phyloP scores from a whole-genome alignment of 2,113 vertebrate species.

The Sinosuthora webbiana region DNA sequence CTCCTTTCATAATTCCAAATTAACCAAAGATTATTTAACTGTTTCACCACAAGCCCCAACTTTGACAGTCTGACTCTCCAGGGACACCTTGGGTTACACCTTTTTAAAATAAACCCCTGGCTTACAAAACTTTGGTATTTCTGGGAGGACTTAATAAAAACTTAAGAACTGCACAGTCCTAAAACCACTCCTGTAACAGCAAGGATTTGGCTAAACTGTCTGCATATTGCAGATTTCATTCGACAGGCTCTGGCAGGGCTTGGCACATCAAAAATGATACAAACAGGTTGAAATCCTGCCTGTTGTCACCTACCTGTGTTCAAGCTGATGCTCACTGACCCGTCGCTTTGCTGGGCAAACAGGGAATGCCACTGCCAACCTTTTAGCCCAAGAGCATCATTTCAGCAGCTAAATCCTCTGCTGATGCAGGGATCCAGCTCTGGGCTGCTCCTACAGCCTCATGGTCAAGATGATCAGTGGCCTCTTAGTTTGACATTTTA shows the following conservation, averaged over 20 bases:
- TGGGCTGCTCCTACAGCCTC: neutral
- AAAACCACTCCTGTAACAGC: neutral
- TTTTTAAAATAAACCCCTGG: neutral
- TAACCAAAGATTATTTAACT: neutral
- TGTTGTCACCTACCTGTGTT: fast-evolving
- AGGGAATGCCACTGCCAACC: neutral
- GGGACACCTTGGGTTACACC: neutral
- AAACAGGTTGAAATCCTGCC: neutral
- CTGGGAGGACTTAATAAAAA: neutral
- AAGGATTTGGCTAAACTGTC: too few species aligned
- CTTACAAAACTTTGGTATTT: fast-evolving
- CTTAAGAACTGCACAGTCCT: fast-evolving
- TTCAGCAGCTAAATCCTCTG: neutral
- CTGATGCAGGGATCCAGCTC: neutral
- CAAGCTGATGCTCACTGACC: neutral
- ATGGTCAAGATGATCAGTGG: neutral
- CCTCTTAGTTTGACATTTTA: conserved; percentile 17
- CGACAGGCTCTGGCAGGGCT: neutral
- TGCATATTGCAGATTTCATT: neutral
- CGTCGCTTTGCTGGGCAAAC: neutral
- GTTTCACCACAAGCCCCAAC: neutral
- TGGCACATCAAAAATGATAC: fast-evolving
- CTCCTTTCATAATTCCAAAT: neutral
- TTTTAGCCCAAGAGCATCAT: neutral
- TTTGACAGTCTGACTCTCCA: too few species aligned